Conservation (phyloP, 2,797 vertebrate species). For the Semaprochilodus insignis region DNA sequence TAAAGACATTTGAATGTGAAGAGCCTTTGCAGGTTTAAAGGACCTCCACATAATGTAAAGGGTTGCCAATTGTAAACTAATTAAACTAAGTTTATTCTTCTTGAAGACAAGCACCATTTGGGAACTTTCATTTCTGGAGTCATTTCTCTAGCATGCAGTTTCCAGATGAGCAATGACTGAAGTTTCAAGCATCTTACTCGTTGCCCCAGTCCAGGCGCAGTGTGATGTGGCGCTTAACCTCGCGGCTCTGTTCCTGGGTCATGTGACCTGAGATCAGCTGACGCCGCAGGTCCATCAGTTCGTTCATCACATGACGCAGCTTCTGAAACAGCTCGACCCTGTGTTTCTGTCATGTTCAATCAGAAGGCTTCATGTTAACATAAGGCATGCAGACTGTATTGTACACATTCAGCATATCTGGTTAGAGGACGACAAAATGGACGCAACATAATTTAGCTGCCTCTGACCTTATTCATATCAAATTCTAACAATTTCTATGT, state of each 20-base stretch:
- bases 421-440: not conserved
- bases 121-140: not conserved
- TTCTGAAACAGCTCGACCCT: conserved; percentile 96
- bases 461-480: too few species aligned
- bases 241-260: conserved; percentile 92
- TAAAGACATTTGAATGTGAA: too few species aligned
- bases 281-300: conserved; percentile 91
- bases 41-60: too few species aligned
- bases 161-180: not conserved
- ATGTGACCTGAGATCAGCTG: conserved; percentile 93
- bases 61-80: too few species aligned
- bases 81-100: not conserved
- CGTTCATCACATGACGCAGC: conserved; percentile 96
- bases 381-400: not conserved
- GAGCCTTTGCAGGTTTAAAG: too few species aligned
- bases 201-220: conserved; percentile 97
- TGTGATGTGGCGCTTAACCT: conserved; percentile 93
- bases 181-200: conserved; percentile 81
- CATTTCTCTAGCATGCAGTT: not conserved
- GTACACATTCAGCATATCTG: not conserved
- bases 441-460: not conserved
- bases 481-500: not conserved
- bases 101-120: not conserved
- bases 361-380: not conserved
- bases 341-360: conserved; percentile 81